phyloP scores from a whole-genome alignment of 2,888 invertebrate species.

The Netelia virgata region DNA sequence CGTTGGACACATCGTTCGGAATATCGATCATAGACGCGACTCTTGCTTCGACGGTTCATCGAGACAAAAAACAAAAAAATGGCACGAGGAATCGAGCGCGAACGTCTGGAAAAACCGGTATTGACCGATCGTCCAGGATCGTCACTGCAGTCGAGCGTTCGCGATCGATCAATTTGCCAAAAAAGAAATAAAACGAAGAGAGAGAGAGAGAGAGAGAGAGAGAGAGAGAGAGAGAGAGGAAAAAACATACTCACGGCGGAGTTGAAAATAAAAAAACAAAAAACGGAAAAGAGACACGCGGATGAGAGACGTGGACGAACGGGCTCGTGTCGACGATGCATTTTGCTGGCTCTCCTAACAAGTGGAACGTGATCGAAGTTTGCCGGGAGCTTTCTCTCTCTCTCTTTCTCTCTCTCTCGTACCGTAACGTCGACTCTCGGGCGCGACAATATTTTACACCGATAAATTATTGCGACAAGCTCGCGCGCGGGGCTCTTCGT shows the following conservation, averaged over 20 bases:
- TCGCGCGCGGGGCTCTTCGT: conserved; percentile 37
- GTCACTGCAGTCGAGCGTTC: conserved; percentile 9
- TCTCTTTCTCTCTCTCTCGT: conserved; percentile 64
- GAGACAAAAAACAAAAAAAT: conserved; percentile 12
- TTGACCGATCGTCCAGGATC: conserved; percentile 30
- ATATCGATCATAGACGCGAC: conserved; percentile 15
- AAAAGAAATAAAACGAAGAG: not conserved
- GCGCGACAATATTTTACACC: conserved; percentile 78
- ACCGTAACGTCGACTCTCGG: conserved; percentile 67
- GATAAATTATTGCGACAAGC: conserved; percentile 79
- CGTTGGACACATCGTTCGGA: not conserved
- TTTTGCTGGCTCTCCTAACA: conserved; percentile 55
- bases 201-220: too few species aligned
- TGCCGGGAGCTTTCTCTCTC: conserved; percentile 65
- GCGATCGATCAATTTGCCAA: conserved; percentile 39
- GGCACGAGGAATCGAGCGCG: conserved; percentile 14
- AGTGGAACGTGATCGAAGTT: conserved; percentile 70
- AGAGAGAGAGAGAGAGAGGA: not conserved
- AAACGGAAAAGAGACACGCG: conserved; percentile 12
- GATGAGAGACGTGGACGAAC: conserved; percentile 50
- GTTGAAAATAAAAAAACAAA: conserved; percentile 4
- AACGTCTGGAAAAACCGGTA: conserved; percentile 33
- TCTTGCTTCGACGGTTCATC: conserved; percentile 18
- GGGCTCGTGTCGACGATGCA: conserved; percentile 54
- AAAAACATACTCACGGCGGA: too few species aligned